phyloP scores from a whole-genome alignment of 2,888 invertebrate genomes.

The Galeopsomyia nigrocyanea region DNA sequence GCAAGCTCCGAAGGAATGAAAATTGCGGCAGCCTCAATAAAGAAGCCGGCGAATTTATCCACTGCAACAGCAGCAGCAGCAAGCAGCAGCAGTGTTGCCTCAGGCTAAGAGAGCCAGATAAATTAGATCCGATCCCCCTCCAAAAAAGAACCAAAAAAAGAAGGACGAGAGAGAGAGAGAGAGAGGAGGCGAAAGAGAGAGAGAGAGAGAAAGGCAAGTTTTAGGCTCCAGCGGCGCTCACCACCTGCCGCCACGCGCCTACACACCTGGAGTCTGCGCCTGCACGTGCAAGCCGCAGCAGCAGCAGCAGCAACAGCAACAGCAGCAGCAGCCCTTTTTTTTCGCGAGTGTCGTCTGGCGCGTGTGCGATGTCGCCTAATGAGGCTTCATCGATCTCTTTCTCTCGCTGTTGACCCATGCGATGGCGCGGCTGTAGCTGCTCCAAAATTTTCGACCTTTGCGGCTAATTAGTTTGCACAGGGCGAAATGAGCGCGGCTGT shows the following conservation, averaged over 20 bases:
- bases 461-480: neutral
- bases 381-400: conserved; percentile 43
- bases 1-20: neutral
- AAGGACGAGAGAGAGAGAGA: conserved; percentile 36
- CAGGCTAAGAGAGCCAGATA: conserved; percentile 48
- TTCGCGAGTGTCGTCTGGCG: conserved; percentile 3
- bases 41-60: conserved; percentile 36
- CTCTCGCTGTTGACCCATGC: neutral
- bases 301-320: neutral
- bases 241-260: conserved; percentile 65
- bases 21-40: conserved; percentile 30
- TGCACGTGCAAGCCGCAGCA: conserved; percentile 5
- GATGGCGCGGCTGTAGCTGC: too few species aligned
- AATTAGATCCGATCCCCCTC: conserved; percentile 59
- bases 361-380: conserved; percentile 34
- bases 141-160: conserved; percentile 44
- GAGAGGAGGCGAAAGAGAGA: conserved; percentile 30
- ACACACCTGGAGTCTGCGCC: conserved; percentile 59
- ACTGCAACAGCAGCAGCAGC: conserved; percentile 43
- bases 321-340: neutral
- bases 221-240: conserved; percentile 51
- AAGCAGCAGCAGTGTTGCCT: conserved; percentile 6
- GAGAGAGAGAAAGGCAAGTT: conserved; percentile 27
- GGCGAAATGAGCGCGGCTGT: neutral
- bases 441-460: too few species aligned